Evolutionary conservation across 1,140 invertebrate genomes (phyloP), one percentile per base, ranked within the genome.

Genomic region (Dreissena rostriformis): DNA sequence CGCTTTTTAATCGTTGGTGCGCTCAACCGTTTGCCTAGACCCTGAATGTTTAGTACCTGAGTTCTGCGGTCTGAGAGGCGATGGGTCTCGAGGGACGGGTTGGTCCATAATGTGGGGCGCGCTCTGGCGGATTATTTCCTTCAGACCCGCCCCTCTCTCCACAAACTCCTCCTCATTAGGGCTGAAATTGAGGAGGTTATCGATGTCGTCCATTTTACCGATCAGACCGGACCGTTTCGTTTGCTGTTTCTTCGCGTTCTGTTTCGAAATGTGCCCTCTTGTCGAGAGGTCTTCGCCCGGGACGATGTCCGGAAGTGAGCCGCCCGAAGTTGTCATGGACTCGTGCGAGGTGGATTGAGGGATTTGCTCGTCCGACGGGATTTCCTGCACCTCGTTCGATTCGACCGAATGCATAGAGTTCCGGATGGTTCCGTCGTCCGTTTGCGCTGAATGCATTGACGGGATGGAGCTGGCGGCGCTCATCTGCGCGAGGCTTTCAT

Each of bases 131-230:
- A 82, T 28, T 66, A 85, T 66, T 72, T 86, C 76, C 57, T 84
- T 70, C 22, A 87, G 74, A 61, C 28, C 78, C 72, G 29, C 87
- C 63, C 80, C 73, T 39, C 77, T 66, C 65, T 86, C 78, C 29
- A 77, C 78, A 53, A 86, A 78, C n/a, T 85, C 86, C 39, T 87
- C 86, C 51, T 87, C 82, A 66, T 86, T 77, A 26, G 79, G 79
- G 73, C 74, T 86, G 74, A 84, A 88, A 63, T 84, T 85, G 53
- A 92, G 81, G 17, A 92, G 77, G 39, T 83, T 91, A 78, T 92
- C 91, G 55, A 93, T 93, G 86, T 93, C 92, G 63, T 88, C 87
- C n/a, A 89, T 86, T 12, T 86, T 55, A 15, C 89, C 84, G 39
- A 91, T 91, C 51, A 87, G 89, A 70, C 90, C 89, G 61, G 86